phyloP scores from a whole-genome alignment of 2,888 invertebrate species.

The Erynnis tages region DNA sequence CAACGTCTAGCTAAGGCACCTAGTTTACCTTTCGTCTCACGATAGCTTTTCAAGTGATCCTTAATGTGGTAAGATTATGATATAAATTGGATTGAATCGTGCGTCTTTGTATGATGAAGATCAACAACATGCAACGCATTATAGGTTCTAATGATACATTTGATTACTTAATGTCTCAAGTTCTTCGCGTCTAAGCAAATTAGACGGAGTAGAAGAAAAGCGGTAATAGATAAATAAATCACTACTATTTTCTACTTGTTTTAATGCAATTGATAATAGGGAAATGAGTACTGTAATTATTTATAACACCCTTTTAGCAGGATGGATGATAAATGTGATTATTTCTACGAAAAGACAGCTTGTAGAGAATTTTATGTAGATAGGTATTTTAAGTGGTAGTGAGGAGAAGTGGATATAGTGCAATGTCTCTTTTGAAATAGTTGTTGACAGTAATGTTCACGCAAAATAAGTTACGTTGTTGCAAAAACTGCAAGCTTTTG shows the following conservation, averaged over 20 bases:
- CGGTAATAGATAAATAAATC: constrained; percentile 10
- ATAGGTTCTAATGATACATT: constrained; percentile 24
- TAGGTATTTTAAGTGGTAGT: neutral
- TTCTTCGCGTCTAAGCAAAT: constrained; percentile 17
- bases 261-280: neutral
- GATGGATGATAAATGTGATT: constrained; percentile 5
- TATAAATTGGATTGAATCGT: constrained; percentile 1
- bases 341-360: constrained; percentile 3
- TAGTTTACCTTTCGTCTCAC: neutral
- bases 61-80: constrained; percentile 1
- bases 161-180: constrained; percentile 26
- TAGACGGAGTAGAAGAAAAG: constrained; percentile 13
- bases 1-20: constrained; percentile 3
- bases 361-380: neutral
- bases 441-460: constrained; percentile 19
- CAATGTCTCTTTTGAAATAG: neutral
- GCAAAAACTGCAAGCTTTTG: constrained; percentile 12
- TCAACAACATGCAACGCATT: neutral
- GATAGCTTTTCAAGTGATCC: neutral
- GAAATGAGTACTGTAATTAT: constrained; percentile 7
- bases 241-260: constrained; percentile 6
- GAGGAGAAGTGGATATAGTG: neutral
- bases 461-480: constrained; percentile 14
- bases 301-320: constrained; percentile 19
- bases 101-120: neutral